phyloP scores from a whole-genome alignment of 2,888 invertebrate species.

The Noctua fimbriata region DNA sequence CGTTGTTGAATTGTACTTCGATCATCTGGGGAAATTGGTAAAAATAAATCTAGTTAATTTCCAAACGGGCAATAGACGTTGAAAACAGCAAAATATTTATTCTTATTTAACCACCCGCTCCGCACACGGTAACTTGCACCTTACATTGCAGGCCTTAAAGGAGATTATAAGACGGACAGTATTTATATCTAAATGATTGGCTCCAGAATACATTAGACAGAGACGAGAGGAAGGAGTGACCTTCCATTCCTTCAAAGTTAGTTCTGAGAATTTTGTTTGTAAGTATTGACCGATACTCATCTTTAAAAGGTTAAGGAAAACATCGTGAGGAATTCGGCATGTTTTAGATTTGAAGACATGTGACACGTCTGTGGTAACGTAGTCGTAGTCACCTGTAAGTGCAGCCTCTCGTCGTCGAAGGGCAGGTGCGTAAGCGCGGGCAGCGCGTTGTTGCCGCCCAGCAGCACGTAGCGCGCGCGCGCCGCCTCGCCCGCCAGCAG shows the following conservation, averaged over 20 bases:
- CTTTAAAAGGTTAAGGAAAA: too few species aligned
- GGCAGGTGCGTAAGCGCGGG: constrained; percentile 91
- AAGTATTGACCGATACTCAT: too few species aligned
- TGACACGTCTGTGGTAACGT: too few species aligned
- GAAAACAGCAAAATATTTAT: background rate
- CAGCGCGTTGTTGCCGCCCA: constrained; percentile 89
- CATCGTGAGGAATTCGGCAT: background rate
- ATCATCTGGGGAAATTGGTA: constrained; percentile 74
- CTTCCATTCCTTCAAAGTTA: constrained; percentile 1
- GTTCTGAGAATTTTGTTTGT: background rate
- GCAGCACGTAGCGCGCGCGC: constrained; percentile 92
- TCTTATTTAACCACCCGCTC: background rate
- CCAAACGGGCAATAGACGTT: background rate
- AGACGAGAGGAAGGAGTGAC: background rate
- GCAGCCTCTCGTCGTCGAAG: constrained; percentile 73
- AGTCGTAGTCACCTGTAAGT: constrained; percentile 72
- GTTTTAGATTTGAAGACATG: background rate
- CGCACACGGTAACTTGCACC: background rate
- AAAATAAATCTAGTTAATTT: background rate
- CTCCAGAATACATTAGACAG: background rate
- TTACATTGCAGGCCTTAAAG: background rate
- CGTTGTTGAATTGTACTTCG: constrained; percentile 79
- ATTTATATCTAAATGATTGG: background rate
- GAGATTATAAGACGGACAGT: background rate
- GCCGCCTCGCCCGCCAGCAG: constrained; percentile 93